Evolutionary conservation across 1,140 invertebrate genomes (phyloP).

Genomic region (Diprion similis): DNA sequence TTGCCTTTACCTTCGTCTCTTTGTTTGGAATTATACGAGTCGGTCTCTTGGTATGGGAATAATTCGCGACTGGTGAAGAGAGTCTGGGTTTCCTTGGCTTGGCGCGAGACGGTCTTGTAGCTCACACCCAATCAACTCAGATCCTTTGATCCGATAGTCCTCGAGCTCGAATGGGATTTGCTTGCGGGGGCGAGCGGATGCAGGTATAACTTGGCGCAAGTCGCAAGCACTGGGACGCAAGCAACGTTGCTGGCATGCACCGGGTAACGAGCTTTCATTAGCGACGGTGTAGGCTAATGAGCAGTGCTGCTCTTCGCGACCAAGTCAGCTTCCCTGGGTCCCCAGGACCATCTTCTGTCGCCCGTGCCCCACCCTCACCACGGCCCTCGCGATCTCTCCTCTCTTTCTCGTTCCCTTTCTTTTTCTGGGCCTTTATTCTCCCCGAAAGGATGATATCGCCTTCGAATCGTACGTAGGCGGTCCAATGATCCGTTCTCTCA

Average conservation of each 20-base stretch:
- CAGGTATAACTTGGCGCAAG: constrained; percentile 49
- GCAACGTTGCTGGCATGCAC: constrained; percentile 43
- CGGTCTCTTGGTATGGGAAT: no score
- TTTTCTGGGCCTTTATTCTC: no score
- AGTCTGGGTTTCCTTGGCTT: constrained; percentile 36
- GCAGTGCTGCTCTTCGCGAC: constrained; percentile 42
- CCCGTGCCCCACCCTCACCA: no score
- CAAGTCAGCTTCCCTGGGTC: not conserved
- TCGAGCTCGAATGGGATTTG: constrained; percentile 16
- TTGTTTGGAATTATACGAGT: no score
- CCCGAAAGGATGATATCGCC: no score
- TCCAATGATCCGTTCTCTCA: no score
- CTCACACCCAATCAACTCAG: constrained; percentile 60
- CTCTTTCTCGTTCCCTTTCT: no score
- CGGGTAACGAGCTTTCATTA: constrained; percentile 62
- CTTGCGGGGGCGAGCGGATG: constrained; percentile 42
- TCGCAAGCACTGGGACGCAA: constrained; percentile 35
- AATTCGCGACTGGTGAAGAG: no score
- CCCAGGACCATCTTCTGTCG: not conserved
- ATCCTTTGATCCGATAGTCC: constrained; percentile 44
- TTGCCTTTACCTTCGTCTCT: no score
- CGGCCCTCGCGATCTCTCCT: no score
- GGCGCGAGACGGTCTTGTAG: constrained; percentile 56
- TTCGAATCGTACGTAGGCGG: no score
- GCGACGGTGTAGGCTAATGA: constrained; percentile 62